Percentiles rank a stretch among this genome's conserved stretches.
phyloP scores from a whole-genome alignment of 2,888 invertebrate species.

The Drosophila imparisetae region DNA sequence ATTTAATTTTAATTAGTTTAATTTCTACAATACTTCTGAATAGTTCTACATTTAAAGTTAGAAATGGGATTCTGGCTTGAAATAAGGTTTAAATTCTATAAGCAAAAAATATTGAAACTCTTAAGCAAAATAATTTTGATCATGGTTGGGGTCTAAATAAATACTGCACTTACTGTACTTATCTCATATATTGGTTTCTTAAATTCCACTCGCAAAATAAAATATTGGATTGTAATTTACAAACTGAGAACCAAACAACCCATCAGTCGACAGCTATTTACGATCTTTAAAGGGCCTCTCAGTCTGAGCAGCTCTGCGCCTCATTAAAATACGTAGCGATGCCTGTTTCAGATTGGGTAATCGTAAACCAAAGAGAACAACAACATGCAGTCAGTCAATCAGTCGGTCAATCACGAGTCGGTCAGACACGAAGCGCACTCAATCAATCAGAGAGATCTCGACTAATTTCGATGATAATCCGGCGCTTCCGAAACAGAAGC shows the following conservation, averaged over 20 bases:
- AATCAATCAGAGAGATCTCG: constrained; percentile 52
- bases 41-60: background rate
- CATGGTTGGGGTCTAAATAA: too few species aligned
- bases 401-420: constrained; percentile 56
- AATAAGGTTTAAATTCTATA: background rate
- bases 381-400: constrained; percentile 11
- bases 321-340: constrained; percentile 50
- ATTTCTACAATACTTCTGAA: too few species aligned
- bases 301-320: constrained; percentile 32
- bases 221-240: background rate
- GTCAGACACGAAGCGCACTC: constrained; percentile 39
- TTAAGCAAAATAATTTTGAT: background rate
- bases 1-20: too few species aligned
- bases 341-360: constrained; percentile 46
- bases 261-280: constrained; percentile 16
- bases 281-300: background rate
- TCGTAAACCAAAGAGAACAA: constrained; percentile 24
- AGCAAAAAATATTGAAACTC: background rate
- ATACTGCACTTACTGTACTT: background rate
- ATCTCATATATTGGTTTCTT: background rate
- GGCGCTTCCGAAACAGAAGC: constrained; percentile 66
- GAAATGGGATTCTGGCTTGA: background rate
- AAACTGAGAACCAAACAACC: background rate
- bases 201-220: background rate
- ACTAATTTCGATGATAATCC: constrained; percentile 73